Evolutionary conservation across 2,797 vertebrate species (phyloP).

Genomic region (Alosa sapidissima): DNA sequence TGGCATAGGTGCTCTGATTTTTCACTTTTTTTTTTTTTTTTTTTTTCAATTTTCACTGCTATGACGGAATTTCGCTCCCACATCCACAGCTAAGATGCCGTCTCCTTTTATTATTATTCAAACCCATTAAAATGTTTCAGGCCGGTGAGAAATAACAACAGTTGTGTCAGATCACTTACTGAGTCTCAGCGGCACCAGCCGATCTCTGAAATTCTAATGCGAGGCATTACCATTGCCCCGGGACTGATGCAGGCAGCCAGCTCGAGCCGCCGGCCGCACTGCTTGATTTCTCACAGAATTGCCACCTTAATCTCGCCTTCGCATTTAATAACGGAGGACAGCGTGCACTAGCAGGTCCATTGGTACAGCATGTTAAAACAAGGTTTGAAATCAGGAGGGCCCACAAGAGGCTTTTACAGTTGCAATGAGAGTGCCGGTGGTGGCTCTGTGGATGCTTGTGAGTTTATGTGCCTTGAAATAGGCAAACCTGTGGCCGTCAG

Average conservation of each 20-base stretch:
- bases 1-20: neutral
- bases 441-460: neutral
- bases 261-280: neutral
- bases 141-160: neutral
- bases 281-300: constrained; percentile 7
- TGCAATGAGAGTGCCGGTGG: neutral
- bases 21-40: too few relatives aligned
- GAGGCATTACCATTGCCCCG: neutral
- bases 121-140: neutral
- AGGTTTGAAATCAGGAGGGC: neutral
- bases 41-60: neutral
- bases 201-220: neutral
- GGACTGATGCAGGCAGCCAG: neutral
- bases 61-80: neutral
- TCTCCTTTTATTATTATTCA: neutral
- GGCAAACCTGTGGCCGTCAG: neutral
- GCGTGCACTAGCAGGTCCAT: neutral
- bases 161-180: constrained; percentile 1
- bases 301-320: neutral
- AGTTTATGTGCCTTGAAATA: neutral
- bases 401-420: neutral
- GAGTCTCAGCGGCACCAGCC: neutral
- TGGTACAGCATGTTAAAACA: neutral
- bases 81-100: neutral
- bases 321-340: neutral